A percentile compares a stretch with the other conserved stretches of the same genome.
Evolutionary conservation across 2,113 vertebrate genomes (phyloP).

Genomic region (Opisthocomus hoazin): DNA sequence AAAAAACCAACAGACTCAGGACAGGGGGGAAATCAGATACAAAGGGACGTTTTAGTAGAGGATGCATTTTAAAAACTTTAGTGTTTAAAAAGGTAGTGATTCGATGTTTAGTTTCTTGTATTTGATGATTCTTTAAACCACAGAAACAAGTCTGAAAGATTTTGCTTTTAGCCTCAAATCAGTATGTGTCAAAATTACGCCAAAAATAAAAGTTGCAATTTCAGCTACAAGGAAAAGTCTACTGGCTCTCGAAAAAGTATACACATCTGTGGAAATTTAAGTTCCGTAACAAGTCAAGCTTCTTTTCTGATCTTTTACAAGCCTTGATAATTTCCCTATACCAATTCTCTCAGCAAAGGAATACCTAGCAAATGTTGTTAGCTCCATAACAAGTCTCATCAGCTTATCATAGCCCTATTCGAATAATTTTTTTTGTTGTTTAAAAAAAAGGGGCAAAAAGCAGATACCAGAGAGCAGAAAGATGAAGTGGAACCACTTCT

Average conservation of each 20-base stretch:
- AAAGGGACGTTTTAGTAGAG: neutral
- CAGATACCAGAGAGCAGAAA: neutral
- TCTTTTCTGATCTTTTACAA: neutral
- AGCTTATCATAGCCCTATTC: neutral
- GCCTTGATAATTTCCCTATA: neutral
- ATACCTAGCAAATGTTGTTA: neutral
- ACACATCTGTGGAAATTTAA: neutral
- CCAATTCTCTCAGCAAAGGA: neutral
- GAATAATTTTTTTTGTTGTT: too few relatives aligned
- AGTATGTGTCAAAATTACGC: neutral
- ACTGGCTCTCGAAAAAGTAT: neutral
- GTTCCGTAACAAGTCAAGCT: neutral
- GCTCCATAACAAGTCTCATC: neutral
- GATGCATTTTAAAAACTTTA: neutral
- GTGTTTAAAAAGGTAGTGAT: neutral
- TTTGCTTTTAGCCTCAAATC: neutral
- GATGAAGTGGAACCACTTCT: neutral
- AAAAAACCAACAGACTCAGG: neutral
- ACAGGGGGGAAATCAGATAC: neutral
- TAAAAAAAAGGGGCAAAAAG: neutral
- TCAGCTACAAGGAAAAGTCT: neutral
- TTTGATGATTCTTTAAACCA: neutral
- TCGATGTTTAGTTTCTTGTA: neutral
- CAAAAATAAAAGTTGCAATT: neutral
- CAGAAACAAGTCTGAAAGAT: neutral